Conservation (phyloP, 2,888 invertebrate genomes). For the Lithophane socia region DNA sequence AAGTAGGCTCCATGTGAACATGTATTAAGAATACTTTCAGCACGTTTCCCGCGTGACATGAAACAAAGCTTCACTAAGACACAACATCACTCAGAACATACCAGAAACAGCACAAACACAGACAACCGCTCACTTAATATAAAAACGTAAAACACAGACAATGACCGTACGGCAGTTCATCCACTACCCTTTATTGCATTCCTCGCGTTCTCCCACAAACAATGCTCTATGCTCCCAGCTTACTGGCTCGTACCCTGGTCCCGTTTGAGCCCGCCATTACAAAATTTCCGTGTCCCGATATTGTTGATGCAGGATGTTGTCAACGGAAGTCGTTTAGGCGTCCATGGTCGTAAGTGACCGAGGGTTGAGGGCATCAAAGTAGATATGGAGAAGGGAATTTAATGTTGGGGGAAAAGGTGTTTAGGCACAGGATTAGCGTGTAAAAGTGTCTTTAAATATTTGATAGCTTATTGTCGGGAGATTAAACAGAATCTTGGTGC, state of each 20-base stretch:
- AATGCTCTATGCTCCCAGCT: slow-evolving; percentile 5
- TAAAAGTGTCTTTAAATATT: neutral
- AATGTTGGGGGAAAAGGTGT: slow-evolving; percentile 2
- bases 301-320: slow-evolving; percentile 47
- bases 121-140: slow-evolving; percentile 47
- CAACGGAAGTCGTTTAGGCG: slow-evolving; percentile 53
- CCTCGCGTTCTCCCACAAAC: slow-evolving; percentile 33
- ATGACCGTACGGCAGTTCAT: slow-evolving; percentile 39
- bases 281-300: slow-evolving; percentile 47
- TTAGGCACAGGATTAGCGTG: neutral
- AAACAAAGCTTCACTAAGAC: neutral
- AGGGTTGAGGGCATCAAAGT: slow-evolving; percentile 9
- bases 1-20: neutral
- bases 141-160: slow-evolving; percentile 49
- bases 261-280: slow-evolving; percentile 45
- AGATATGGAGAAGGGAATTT: slow-evolving; percentile 15
- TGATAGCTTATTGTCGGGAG: too few relatives aligned
- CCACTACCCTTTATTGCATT: slow-evolving; percentile 59
- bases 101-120: slow-evolving; percentile 22
- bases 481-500: too few relatives aligned
- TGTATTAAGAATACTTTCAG: neutral
- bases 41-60: neutral
- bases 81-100: slow-evolving; percentile 15
- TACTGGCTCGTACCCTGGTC: slow-evolving; percentile 19
- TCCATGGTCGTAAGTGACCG: slow-evolving; percentile 20